These are phyloP conservation scores for Slavum lentiscoides DNA, from an alignment of 2,888 invertebrate genomes.

Conservation along the genomic window DNA sequence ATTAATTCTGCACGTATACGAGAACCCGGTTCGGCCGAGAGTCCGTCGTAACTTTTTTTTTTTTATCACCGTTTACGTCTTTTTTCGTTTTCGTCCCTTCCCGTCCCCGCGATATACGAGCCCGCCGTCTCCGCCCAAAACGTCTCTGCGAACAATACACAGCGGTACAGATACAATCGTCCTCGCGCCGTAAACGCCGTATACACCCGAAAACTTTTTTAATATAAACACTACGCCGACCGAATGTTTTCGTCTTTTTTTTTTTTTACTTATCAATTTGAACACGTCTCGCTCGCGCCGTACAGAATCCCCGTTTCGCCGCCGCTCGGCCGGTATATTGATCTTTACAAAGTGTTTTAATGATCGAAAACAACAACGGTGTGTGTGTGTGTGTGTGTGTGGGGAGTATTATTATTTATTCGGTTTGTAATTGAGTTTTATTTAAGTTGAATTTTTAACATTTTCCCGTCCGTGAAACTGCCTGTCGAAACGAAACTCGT, in stretches of 20 bases:
- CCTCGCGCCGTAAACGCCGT: conserved; percentile 26
- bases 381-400: no score
- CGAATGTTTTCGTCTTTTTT: conserved; percentile 23
- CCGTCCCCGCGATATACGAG: background rate
- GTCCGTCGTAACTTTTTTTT: conserved; percentile 31
- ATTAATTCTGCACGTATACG: conserved; percentile 25
- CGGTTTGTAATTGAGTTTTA: conserved; percentile 42
- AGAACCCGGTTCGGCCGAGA: conserved; percentile 16
- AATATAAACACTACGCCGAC: conserved; percentile 39
- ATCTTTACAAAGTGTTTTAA: conserved; percentile 44
- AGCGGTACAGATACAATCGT: conserved; percentile 30
- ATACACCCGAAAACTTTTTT: conserved; percentile 38
- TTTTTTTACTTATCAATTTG: conserved; percentile 43
- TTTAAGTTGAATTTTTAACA: conserved; percentile 40
- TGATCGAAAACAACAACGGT: conserved; percentile 26
- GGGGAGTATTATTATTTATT: no score
- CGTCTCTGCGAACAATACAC: conserved; percentile 6
- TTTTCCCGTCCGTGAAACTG: no score
- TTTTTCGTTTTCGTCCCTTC: background rate
- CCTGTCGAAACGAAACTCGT: conserved; percentile 14
- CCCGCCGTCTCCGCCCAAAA: background rate
- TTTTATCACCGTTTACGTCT: conserved; percentile 22
- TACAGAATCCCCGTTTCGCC: no score
- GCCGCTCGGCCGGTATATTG: conserved; percentile 1
- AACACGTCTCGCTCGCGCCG: conserved; percentile 23